Evolutionary conservation across 1,140 invertebrate species (phyloP).

Genomic region (Procambarus virginalis): DNA sequence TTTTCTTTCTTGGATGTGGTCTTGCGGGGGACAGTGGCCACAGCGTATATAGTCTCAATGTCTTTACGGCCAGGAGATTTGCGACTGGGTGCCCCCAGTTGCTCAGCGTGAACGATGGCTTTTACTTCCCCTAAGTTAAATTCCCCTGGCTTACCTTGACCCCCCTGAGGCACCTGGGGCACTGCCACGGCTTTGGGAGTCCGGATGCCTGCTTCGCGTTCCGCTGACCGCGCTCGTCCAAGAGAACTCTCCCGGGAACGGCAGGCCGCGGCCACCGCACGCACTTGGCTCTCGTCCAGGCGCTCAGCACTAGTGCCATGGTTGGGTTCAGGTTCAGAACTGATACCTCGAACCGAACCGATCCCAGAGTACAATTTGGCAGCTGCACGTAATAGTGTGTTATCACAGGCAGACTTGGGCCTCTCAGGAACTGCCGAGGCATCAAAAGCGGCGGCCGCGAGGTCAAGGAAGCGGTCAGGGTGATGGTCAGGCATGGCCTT

Average conservation of each 20-base stretch:
- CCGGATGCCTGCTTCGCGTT: slow-evolving; percentile 48
- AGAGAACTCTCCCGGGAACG: slow-evolving; percentile 47
- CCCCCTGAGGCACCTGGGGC: slow-evolving; percentile 54
- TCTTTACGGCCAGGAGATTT: slow-evolving; percentile 71
- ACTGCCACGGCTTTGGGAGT: slow-evolving; percentile 58
- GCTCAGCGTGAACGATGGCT: slow-evolving; percentile 64
- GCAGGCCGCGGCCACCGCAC: slow-evolving; percentile 31
- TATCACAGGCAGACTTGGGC: slow-evolving; percentile 70
- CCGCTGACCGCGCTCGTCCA: slow-evolving; percentile 60
- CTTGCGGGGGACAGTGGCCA: slow-evolving; percentile 77
- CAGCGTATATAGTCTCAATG: slow-evolving; percentile 62
- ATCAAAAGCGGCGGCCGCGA: slow-evolving; percentile 63
- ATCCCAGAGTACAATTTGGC: slow-evolving; percentile 58
- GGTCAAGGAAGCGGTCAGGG: slow-evolving; percentile 55
- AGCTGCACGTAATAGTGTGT: slow-evolving; percentile 57
- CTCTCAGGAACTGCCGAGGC: slow-evolving; percentile 67
- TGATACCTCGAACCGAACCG: slow-evolving; percentile 48
- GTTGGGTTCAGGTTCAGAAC: slow-evolving; percentile 46
- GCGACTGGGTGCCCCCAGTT: slow-evolving; percentile 41
- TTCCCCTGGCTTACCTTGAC: slow-evolving; percentile 42
- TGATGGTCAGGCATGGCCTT: slow-evolving; percentile 47
- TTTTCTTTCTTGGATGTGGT: slow-evolving; percentile 76
- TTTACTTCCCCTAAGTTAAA: slow-evolving; percentile 60
- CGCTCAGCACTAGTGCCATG: slow-evolving; percentile 42
- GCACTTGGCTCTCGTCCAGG: slow-evolving; percentile 38